Base-by-base conservation (phyloP, 37 sponge, comb jelly and placozoan genomes). In the Theonella swinhoei region DNA sequence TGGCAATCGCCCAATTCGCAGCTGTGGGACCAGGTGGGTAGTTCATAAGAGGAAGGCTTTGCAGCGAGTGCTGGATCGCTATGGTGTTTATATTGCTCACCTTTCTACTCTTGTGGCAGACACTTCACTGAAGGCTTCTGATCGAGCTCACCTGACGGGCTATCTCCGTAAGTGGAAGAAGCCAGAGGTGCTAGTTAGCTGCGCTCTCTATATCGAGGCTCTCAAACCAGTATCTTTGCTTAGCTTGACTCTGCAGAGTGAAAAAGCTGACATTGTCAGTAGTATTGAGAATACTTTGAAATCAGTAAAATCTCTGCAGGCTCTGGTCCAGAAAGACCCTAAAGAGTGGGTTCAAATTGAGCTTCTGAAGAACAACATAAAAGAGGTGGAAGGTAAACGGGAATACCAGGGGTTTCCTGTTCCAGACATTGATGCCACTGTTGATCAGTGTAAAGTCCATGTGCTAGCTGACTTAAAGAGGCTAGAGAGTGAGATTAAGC, bases 261-360 rank as follows among this genome's bases (percentile, higher is more conserved):
- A 73, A 30, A 35, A n/a, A 41, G 71, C 43, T 38, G 81, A 68
- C n/a, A 28, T 70, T 25, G 73, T 60, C 23, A 83, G 25, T 24
- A 42, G 69, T 70, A 79, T 79, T 70, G 47, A 79, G 68, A 71
- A 77, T 54, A 85, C 70, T 41, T 74, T 85, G 78, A 77, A 85
- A 38, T 77, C 77, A 77, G 78, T 39, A 11, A 77, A 58, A 40
- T 36, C 80, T 25, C 72, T 85, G 70, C 28, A 67, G 42, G 35
- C 80, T 37, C 38, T 86, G 87, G n/a, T 74, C 28, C 35, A 60
- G 65, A 39, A 43, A 66, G 80, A 72, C 62, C 80, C 87, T 33
- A 14, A n/a, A 72, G 87, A 86, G 59, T 86, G 87, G 87, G 80
- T 80, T 41, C 70, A 64, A n/a, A 80, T 79, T 61, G 72, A 70